phyloP scores from a whole-genome alignment of 2,113 vertebrate species.

The Pachyramphus minor region DNA sequence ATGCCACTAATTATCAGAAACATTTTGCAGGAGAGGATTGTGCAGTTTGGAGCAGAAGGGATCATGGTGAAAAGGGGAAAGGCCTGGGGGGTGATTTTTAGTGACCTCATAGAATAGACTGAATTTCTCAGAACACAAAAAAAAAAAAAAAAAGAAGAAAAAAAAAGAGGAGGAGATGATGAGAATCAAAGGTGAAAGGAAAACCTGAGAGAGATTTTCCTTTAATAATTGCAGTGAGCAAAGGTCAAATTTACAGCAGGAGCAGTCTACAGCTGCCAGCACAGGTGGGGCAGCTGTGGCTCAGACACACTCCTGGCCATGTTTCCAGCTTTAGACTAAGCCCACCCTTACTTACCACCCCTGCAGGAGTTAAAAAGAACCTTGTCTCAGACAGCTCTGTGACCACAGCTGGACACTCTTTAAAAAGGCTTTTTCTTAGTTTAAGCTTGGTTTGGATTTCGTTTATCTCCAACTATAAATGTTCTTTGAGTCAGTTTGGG shows the following conservation, averaged over 20 bases:
- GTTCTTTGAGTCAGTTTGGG: neutral
- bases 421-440: neutral
- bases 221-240: neutral
- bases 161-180: neutral
- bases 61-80: neutral
- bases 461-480: neutral
- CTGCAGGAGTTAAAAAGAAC: neutral
- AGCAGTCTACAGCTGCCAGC: neutral
- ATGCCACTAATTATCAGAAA: neutral
- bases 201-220: neutral
- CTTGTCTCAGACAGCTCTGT: neutral
- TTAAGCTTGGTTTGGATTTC: neutral
- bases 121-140: neutral
- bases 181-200: neutral
- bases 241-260: neutral
- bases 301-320: neutral
- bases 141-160: neutral
- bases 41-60: neutral
- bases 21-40: neutral
- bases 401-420: neutral
- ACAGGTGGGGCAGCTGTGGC: neutral
- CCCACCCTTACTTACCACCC: fast-evolving
- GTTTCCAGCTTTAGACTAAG: neutral
- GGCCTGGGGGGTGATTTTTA: fast-evolving
- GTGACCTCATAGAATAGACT: neutral